phyloP scores from a whole-genome alignment of 2,113 vertebrate species.

The Polyodon spathula region DNA sequence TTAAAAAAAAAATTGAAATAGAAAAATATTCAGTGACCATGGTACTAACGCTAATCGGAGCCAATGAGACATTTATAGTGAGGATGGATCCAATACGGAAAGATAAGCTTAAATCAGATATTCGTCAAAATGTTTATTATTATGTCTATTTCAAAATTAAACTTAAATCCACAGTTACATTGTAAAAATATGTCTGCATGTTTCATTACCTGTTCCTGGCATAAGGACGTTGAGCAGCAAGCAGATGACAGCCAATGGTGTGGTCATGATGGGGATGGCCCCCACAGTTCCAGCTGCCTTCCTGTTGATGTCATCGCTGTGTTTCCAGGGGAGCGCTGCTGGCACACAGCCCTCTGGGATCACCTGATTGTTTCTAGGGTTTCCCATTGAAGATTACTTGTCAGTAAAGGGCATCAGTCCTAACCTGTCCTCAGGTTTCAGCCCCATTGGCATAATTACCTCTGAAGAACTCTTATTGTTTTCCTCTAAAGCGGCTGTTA shows the following conservation, averaged over 20 bases:
- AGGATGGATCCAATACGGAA: too few species aligned
- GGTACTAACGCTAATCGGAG: too few species aligned
- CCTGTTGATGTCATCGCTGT: neutral
- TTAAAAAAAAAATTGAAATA: too few species aligned
- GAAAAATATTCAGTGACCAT: too few species aligned
- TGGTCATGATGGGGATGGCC: conserved; percentile 16
- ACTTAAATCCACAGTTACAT: too few species aligned
- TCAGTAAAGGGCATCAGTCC: neutral
- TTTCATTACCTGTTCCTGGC: conserved; percentile 12
- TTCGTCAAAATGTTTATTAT: too few species aligned
- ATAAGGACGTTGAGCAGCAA: conserved; percentile 13
- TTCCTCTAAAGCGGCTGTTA: too few species aligned
- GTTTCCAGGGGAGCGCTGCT: neutral
- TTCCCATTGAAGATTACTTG: neutral
- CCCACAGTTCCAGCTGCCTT: conserved; percentile 5
- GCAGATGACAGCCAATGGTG: conserved; percentile 9
- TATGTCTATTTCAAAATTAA: too few species aligned
- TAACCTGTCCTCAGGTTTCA: neutral
- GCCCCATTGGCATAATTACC: neutral
- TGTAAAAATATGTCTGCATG: neutral
- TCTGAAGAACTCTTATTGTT: too few species aligned
- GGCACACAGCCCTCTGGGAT: neutral
- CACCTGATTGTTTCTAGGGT: neutral
- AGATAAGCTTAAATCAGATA: too few species aligned
- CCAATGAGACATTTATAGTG: too few species aligned